Base-by-base conservation (phyloP, 2,113 vertebrate genomes). In the Sinocyclocheilus maitianheensis region DNA sequence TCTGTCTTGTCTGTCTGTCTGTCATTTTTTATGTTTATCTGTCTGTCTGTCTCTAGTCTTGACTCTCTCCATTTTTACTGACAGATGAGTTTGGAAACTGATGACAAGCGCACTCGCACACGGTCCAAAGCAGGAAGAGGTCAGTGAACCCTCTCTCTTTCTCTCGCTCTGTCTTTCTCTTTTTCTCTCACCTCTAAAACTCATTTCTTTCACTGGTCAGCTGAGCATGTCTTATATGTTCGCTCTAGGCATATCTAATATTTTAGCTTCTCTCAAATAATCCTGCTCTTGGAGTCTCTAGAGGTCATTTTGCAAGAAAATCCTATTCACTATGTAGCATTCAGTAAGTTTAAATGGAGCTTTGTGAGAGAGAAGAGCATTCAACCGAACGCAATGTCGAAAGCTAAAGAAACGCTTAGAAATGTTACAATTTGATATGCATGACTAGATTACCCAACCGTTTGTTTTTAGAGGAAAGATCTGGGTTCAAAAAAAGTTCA, bases 1-100 rank as follows among this genome's bases (percentile, higher is more conserved):
- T 63, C n/a, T 40, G 5, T 40, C 30, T 30, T 40, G 30, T 30
- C 30, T 30, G 30, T 30, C 30, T 30, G 30, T 30, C 30, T 30
- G 30, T 30, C 30, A 30, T 30, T 30, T 1, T 30, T 30, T 30
- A 1, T 30, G 30, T 30, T 30, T 1, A 81, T 18, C 16, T 46
- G 30, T 46, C 1, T 46, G 9, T 7, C 53, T n/a, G n/a, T n/a
- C n/a, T 30, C 46, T 83, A 71, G 46, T 30, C 14, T 55, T 60
- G 11, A 84, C 55, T 37, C 48, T 62, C 37, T 26, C 11, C 12
- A 26, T 85, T 20, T 80, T 26, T 69, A 51, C 74, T 89, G 93
- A 81, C 95, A 99, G 97, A 98, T 98, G 98, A 99, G 96, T 93
- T 95, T 97, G 89, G 97, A 99, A 89, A 95, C 93, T 90, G 97